Evolutionary conservation across 1,140 invertebrate species (phyloP).

Genomic region (Dinothrombium tinctorium): DNA sequence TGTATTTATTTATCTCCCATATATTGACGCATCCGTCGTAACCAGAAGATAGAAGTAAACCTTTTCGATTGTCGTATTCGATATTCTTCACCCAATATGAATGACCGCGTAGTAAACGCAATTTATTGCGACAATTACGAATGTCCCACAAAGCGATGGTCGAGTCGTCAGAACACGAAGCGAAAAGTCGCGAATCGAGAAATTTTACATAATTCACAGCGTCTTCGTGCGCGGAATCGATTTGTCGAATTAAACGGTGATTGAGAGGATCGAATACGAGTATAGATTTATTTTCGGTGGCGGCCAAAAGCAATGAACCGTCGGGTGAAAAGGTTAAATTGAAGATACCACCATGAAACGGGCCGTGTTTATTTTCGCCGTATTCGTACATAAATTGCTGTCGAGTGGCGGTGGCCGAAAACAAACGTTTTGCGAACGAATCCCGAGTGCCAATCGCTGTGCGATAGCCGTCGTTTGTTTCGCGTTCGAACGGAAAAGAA

Average conservation of each 20-base stretch:
- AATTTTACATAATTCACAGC: slow-evolving; percentile 67
- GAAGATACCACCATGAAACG: slow-evolving; percentile 2
- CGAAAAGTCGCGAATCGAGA: slow-evolving; percentile 59
- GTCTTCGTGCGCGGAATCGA: slow-evolving; percentile 57
- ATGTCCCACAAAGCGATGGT: slow-evolving; percentile 79
- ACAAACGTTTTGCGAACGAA: too few species aligned
- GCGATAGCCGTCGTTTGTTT: too few species aligned
- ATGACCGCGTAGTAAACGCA: slow-evolving; percentile 54
- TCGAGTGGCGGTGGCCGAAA: too few species aligned
- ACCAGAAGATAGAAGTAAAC: slow-evolving; percentile 62
- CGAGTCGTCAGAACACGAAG: slow-evolving; percentile 75
- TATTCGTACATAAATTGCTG: too few species aligned
- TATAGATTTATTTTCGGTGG: slow-evolving; percentile 68
- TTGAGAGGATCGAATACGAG: slow-evolving; percentile 65
- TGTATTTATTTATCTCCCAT: slow-evolving; percentile 56
- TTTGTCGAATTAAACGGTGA: slow-evolving; percentile 41
- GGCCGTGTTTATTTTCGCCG: neutral
- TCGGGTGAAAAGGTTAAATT: slow-evolving; percentile 18
- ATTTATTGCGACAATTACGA: slow-evolving; percentile 43
- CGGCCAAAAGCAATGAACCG: slow-evolving; percentile 56
- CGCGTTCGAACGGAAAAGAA: too few species aligned
- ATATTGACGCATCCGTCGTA: slow-evolving; percentile 80
- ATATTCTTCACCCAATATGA: slow-evolving; percentile 92
- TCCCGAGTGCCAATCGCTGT: too few species aligned
- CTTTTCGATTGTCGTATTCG: slow-evolving; percentile 63